Conservation (phyloP, 30 jellyfish, hydroid and myxozoan species). For the Nemopilema nomurai region DNA sequence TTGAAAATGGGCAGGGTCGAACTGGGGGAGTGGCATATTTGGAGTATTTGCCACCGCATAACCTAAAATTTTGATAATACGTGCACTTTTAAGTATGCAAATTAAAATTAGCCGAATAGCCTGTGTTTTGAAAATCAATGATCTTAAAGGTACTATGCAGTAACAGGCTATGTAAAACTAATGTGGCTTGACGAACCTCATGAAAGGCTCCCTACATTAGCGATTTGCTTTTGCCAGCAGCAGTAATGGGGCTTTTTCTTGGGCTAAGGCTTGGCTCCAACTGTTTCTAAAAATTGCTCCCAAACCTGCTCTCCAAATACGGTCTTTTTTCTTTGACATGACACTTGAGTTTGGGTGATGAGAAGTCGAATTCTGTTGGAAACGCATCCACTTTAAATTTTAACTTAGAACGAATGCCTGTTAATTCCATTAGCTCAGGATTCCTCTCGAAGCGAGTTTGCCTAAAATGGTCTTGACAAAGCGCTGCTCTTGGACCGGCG, state of each 20-base stretch:
- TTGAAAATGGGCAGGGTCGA: not conserved
- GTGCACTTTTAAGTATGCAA: not conserved
- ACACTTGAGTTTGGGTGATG: conserved; percentile 28
- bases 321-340: conserved; percentile 13
- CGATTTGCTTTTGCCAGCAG: conserved; percentile 9
- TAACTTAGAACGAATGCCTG: conserved; percentile 18
- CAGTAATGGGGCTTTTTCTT: not conserved
- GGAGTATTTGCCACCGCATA: not conserved
- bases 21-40: not conserved
- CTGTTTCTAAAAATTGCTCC: not conserved
- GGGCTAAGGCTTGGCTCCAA: conserved; percentile 32
- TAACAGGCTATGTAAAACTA: not conserved
- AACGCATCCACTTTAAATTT: conserved; percentile 17
- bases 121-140: not conserved
- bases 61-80: not conserved
- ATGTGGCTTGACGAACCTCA: conserved; percentile 4
- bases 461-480: conserved; percentile 26
- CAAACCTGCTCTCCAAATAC: conserved; percentile 7
- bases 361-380: conserved; percentile 34
- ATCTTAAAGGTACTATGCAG: not conserved
- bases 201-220: not conserved
- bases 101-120: not conserved
- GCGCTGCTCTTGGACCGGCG: not conserved
- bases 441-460: conserved; percentile 14
- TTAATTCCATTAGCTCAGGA: conserved; percentile 32